Evolutionary conservation across 2,113 vertebrate genomes (phyloP).

Genomic region (Sphyrna mokarran): DNA sequence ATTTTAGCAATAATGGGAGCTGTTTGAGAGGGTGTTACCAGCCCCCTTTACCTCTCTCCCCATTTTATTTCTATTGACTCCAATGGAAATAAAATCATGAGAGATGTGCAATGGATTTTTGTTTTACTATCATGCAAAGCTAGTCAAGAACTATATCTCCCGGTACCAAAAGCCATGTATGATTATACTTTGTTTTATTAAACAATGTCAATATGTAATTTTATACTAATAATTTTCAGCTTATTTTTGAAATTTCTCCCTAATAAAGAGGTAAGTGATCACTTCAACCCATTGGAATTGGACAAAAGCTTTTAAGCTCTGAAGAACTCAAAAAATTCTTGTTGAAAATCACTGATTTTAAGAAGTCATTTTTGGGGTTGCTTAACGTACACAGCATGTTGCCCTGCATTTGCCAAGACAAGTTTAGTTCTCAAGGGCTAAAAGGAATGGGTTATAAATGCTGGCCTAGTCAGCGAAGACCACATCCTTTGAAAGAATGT

Average conservation of each 20-base stretch:
- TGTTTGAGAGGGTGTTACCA: no score
- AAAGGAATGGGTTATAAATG: no score
- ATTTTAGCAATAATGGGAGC: background rate
- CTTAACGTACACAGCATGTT: background rate
- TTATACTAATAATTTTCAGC: background rate
- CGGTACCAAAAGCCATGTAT: background rate
- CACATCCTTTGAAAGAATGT: no score
- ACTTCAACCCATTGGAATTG: background rate
- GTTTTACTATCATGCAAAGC: background rate
- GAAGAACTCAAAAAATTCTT: background rate
- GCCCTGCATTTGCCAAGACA: background rate
- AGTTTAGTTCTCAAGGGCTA: no score
- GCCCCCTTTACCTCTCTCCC: background rate
- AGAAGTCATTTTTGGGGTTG: background rate
- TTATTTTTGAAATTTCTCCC: background rate
- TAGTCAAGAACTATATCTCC: background rate
- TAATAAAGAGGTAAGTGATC: background rate
- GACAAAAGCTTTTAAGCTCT: background rate
- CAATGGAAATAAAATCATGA: background rate
- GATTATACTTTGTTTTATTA: background rate
- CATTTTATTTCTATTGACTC: background rate
- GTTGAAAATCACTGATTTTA: background rate
- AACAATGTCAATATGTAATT: background rate
- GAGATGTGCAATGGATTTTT: background rate
- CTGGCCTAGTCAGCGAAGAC: no score